Percentiles rank a stretch among this genome's conserved stretches.
Evolutionary conservation across 2,888 invertebrate species (phyloP).

Genomic region (Dysmachus trigonus): DNA sequence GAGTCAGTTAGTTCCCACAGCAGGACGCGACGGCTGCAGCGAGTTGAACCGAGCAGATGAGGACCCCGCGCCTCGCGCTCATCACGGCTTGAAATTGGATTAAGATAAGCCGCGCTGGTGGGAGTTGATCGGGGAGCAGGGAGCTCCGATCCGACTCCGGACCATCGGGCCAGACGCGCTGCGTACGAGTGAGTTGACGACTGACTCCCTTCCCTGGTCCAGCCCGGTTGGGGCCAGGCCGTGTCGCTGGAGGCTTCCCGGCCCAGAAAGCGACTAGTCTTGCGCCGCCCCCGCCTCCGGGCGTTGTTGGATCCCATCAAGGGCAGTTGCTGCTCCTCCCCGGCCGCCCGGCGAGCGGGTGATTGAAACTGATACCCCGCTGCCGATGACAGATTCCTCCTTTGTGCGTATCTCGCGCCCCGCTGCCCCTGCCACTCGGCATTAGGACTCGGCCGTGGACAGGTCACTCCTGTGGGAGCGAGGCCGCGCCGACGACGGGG

Average conservation of each 20-base stretch:
- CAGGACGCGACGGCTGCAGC: neutral
- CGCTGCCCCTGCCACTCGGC: slow-evolving; percentile 9
- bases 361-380: neutral
- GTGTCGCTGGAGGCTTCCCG: neutral
- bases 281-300: neutral
- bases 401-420: slow-evolving; percentile 9
- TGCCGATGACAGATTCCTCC: slow-evolving; percentile 5
- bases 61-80: neutral
- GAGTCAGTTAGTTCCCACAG: neutral
- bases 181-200: neutral
- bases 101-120: slow-evolving; percentile 44
- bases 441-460: neutral
- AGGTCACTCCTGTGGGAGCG: neutral
- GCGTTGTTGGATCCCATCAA: neutral
- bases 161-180: neutral
- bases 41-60: neutral
- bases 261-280: neutral
- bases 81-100: slow-evolving; percentile 47
- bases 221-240: neutral
- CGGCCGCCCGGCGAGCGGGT: neutral
- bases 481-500: neutral
- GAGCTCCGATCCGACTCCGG: slow-evolving; percentile 8
- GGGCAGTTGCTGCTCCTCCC: neutral
- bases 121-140: neutral
- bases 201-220: neutral